Base-by-base conservation (phyloP, 2,113 vertebrate genomes). In the Hippocampus comes region DNA sequence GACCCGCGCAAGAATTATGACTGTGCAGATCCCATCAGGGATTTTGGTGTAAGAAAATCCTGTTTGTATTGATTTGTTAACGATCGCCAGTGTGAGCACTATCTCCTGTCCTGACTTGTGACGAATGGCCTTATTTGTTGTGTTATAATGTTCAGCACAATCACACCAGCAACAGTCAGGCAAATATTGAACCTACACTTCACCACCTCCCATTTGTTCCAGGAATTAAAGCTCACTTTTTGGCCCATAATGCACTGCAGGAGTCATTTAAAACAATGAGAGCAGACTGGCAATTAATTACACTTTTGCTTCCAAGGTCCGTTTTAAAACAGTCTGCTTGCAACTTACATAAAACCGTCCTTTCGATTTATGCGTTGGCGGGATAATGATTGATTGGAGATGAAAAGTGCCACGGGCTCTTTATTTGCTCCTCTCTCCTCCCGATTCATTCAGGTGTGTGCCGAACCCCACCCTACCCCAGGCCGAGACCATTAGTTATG, bases 401-500 rank as follows among this genome's bases (percentile, higher is more conserved):
- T 83, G 80, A 89, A 82, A 77, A 84, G 80, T 83, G 82, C 72
- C 70, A 76, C 75, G 73, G 73, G 77, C 69, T 46, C 75, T 86
- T 92, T 91, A 82, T 86, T 88, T 83, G 78, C 77, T 82, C 80
- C 78, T 91, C 80, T 86, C 87, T 82, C 79, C 77, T 82, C 80
- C 80, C 83, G 71, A 77, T 88, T 89, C 87, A 73, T 90, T 89
- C 87, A 74, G 87, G 74, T 89, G 83, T 86, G 89, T 91, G 87
- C 89, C 91, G 1, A 25, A 84, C 83, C 88, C 85, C 79, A 21
- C 43, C 14, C 25, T 23, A 25, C n/a, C 85, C 82, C 78, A 81
- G 46, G 63, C 85, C 90, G 92, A 91, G 91, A 93, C 91, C 94
- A 95, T 97, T 94, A 89, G 90, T 94, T 95, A 94, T 96, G 93